Evolutionary conservation across 2,888 invertebrate genomes (phyloP).

Genomic region (Notocelia uddmanniana): DNA sequence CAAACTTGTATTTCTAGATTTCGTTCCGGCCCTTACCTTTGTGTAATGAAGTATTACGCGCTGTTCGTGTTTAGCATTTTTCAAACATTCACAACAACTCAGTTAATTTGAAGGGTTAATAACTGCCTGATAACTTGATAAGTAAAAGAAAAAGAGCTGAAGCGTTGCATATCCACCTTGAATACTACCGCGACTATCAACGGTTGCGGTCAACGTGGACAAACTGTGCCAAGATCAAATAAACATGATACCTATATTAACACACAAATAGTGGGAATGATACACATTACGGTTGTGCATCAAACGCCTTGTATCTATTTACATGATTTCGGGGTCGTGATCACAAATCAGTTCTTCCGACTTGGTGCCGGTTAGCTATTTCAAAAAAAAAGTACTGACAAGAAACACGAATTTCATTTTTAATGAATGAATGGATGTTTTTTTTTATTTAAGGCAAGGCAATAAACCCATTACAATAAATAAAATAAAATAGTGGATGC

Average conservation of each 20-base stretch:
- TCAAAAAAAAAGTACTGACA: too few relatives aligned
- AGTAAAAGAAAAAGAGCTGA: not conserved
- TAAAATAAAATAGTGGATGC: too few relatives aligned
- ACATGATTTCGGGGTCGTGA: not conserved
- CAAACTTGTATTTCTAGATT: not conserved
- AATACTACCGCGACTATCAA: slow-evolving; percentile 19
- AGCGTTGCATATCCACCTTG: slow-evolving; percentile 24
- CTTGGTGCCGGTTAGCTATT: too few relatives aligned
- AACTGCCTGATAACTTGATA: slow-evolving; percentile 3
- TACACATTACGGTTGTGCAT: not conserved
- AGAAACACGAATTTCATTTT: too few relatives aligned
- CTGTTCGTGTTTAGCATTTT: not conserved
- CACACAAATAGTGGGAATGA: slow-evolving; percentile 2
- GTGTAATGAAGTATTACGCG: not conserved
- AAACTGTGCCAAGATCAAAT: slow-evolving; percentile 42
- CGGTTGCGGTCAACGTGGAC: slow-evolving; percentile 16
- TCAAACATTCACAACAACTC: not conserved
- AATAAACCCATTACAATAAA: too few relatives aligned
- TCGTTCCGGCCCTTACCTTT: not conserved
- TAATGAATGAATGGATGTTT: too few relatives aligned
- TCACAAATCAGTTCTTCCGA: too few relatives aligned
- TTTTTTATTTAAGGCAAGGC: too few relatives aligned
- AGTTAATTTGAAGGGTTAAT: not conserved
- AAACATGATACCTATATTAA: slow-evolving; percentile 21
- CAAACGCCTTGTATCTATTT: not conserved